phyloP scores from a whole-genome alignment of 2,113 vertebrate species.

The Festucalex cinctus region DNA sequence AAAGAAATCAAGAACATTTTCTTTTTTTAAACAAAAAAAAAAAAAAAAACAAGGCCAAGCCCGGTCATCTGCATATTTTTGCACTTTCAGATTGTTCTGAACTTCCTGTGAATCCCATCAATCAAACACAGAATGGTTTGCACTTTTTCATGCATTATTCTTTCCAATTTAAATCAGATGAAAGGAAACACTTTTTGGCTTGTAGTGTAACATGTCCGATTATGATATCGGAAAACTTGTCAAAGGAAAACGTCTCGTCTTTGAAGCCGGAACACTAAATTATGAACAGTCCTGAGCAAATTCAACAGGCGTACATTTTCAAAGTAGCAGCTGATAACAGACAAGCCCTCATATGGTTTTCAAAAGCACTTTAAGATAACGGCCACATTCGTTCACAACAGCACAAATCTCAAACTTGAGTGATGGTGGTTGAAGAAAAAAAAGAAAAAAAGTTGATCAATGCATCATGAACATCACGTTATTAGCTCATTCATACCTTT shows the following conservation, averaged over 20 bases:
- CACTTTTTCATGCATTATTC: background rate
- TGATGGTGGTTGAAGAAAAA: too few relatives aligned
- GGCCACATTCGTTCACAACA: too few relatives aligned
- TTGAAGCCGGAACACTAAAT: background rate
- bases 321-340: too few relatives aligned
- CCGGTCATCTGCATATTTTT: slow-evolving; percentile 51
- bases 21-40: too few relatives aligned
- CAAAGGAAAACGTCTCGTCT: background rate
- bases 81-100: slow-evolving; percentile 43
- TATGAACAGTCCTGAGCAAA: too few relatives aligned
- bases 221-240: background rate
- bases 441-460: too few relatives aligned
- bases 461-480: too few relatives aligned
- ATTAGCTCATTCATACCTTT: too few relatives aligned
- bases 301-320: too few relatives aligned
- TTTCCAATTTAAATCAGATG: background rate
- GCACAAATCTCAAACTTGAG: too few relatives aligned
- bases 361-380: too few relatives aligned
- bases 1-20: slow-evolving; percentile 30
- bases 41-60: slow-evolving; percentile 39
- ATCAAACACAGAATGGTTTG: background rate
- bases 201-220: background rate
- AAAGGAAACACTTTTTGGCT: background rate
- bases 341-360: too few relatives aligned
- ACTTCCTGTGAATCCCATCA: background rate